Evolutionary conservation across 2,113 vertebrate species (phyloP).

Genomic region (Mionectes macconnelli): DNA sequence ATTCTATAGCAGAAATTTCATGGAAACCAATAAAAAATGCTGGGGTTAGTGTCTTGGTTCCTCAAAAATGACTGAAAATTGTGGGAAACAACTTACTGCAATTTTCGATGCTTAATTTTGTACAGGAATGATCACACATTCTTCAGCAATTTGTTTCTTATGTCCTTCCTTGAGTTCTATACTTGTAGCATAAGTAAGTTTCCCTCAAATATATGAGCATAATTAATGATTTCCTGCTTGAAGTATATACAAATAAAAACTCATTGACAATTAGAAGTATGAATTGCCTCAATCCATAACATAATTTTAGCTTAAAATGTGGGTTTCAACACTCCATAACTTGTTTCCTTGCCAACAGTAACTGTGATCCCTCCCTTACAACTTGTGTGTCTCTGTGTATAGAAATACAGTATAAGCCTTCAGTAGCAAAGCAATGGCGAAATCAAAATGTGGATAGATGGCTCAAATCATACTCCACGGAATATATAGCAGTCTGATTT

Average conservation of each 20-base stretch:
- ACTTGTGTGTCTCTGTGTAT: not conserved
- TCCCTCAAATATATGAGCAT: not conserved
- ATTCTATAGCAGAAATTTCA: not conserved
- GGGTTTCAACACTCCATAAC: not conserved
- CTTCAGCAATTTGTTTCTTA: not conserved
- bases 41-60: not conserved
- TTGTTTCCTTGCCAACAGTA: not conserved
- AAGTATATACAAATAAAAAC: not conserved
- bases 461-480: not conserved
- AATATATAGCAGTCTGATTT: not conserved
- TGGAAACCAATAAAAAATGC: not conserved
- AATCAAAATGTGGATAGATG: not conserved
- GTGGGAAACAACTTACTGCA: not conserved
- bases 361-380: not conserved
- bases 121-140: not conserved
- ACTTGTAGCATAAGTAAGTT: not conserved
- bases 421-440: not conserved
- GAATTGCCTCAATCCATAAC: not conserved
- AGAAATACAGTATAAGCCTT: not conserved
- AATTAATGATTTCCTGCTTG: not conserved
- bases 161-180: not conserved
- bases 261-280: not conserved
- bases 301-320: not conserved
- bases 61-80: not conserved
- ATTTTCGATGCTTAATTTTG: not conserved